Conservation (phyloP, 2,797 vertebrate species). For the Hippopotamyrus pictus region DNA sequence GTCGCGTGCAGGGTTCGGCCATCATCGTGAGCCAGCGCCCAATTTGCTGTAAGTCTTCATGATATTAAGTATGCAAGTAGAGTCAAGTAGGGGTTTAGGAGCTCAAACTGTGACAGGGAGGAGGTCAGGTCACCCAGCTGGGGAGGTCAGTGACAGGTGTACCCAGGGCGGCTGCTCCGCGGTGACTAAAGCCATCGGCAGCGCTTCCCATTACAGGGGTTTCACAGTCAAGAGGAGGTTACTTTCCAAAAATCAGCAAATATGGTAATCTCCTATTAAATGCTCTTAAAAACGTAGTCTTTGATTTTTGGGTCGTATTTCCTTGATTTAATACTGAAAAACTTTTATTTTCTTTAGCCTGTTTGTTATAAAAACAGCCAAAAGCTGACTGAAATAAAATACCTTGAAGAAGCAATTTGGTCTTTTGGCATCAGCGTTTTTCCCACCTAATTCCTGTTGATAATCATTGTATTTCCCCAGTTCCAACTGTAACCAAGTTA, state of each 20-base stretch:
- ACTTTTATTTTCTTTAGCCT: not conserved
- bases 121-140: not conserved
- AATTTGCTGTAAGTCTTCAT: not conserved
- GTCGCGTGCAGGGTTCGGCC: not conserved
- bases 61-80: not conserved
- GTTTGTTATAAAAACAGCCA: not conserved
- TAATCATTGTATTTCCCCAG: constrained; percentile 28
- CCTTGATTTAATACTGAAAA: not conserved
- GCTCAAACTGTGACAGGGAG: not conserved
- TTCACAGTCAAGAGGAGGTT: not conserved
- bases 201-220: not conserved
- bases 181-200: not conserved
- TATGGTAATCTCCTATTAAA: not conserved
- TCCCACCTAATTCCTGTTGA: constrained; percentile 15
- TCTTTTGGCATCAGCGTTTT: not conserved
- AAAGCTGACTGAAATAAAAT: not conserved
- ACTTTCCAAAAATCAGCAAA: not conserved
- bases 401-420: constrained; percentile 3
- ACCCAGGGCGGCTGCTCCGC: not conserved
- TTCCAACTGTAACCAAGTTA: constrained; percentile 32
- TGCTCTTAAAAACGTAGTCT: not conserved
- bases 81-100: not conserved
- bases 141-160: not conserved
- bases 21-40: not conserved
- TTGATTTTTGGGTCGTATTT: not conserved